phyloP scores from a whole-genome alignment of 2,888 invertebrate species.

The Adelognathus sp. region DNA sequence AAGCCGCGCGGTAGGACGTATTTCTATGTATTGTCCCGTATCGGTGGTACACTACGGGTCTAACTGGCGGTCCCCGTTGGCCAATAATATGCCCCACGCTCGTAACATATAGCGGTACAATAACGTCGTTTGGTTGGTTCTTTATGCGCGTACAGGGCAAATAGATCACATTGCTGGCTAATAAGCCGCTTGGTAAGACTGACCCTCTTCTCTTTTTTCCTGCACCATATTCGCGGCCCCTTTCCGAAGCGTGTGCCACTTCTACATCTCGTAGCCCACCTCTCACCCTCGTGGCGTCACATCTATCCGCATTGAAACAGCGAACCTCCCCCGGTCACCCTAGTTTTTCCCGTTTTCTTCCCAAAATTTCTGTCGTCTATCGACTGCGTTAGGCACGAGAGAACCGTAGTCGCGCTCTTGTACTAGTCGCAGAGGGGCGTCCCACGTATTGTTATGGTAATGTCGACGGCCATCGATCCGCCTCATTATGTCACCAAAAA shows the following conservation, averaged over 20 bases:
- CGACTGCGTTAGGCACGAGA: slow-evolving; percentile 76
- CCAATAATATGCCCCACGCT: slow-evolving; percentile 78
- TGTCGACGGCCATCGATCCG: slow-evolving; percentile 76
- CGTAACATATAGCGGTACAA: slow-evolving; percentile 78
- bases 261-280: slow-evolving; percentile 17
- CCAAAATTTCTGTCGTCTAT: slow-evolving; percentile 76
- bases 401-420: slow-evolving; percentile 55
- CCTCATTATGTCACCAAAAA: slow-evolving; percentile 77
- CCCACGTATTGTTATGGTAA: slow-evolving; percentile 78
- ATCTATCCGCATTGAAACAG: slow-evolving; percentile 31
- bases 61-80: slow-evolving; percentile 78
- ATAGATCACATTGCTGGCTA: slow-evolving; percentile 81
- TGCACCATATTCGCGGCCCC: slow-evolving; percentile 33
- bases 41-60: slow-evolving; percentile 58
- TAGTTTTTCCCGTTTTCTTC: slow-evolving; percentile 75
- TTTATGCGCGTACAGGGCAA: slow-evolving; percentile 79
- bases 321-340: slow-evolving; percentile 62
- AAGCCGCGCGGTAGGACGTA: slow-evolving; percentile 31
- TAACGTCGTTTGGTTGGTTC: slow-evolving; percentile 75
- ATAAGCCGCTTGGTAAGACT: slow-evolving; percentile 78
- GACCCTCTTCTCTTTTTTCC: slow-evolving; percentile 59
- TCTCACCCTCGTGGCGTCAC: slow-evolving; percentile 49
- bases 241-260: slow-evolving; percentile 49
- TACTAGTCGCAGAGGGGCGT: slow-evolving; percentile 61
- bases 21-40: slow-evolving; percentile 49